Evolutionary conservation across 2,888 invertebrate species (phyloP).

Genomic region (Agrypnus murinus): DNA sequence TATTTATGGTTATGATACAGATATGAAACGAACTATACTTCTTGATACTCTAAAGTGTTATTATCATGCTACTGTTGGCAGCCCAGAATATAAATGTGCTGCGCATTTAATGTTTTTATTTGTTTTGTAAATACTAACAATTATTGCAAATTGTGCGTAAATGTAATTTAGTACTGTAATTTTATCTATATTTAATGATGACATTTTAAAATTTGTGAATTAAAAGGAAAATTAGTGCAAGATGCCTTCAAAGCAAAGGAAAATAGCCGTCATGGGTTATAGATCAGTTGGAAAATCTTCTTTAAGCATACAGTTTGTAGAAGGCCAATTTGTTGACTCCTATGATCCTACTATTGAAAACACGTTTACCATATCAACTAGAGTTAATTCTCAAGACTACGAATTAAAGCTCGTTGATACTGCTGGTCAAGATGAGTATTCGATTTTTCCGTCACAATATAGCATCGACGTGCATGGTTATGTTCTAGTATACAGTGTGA

Average conservation of each 20-base stretch:
- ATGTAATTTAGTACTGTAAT: conserved; percentile 13
- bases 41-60: too few species aligned
- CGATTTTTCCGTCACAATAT: conserved; percentile 97
- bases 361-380: conserved; percentile 93
- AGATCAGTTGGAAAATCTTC: conserved; percentile 89
- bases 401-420: conserved; percentile 97
- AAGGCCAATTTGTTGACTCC: conserved; percentile 97
- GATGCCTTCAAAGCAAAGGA: conserved; percentile 71
- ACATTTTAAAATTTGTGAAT: not conserved
- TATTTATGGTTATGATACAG: too few species aligned
- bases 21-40: too few species aligned
- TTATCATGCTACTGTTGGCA: too few species aligned
- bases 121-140: too few species aligned
- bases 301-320: conserved; percentile 97
- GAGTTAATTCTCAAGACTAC: conserved; percentile 95
- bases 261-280: conserved; percentile 71
- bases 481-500: conserved; percentile 97
- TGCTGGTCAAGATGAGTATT: conserved; percentile 99
- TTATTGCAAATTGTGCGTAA: too few species aligned
- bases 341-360: conserved; percentile 99
- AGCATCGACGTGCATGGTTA: conserved; percentile 99
- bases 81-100: too few species aligned
- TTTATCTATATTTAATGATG: conserved; percentile 1
- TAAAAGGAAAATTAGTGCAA: not conserved
- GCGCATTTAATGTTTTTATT: too few species aligned